Conservation (phyloP, 1,140 invertebrate genomes). For the Zaprionus nigranus region DNA sequence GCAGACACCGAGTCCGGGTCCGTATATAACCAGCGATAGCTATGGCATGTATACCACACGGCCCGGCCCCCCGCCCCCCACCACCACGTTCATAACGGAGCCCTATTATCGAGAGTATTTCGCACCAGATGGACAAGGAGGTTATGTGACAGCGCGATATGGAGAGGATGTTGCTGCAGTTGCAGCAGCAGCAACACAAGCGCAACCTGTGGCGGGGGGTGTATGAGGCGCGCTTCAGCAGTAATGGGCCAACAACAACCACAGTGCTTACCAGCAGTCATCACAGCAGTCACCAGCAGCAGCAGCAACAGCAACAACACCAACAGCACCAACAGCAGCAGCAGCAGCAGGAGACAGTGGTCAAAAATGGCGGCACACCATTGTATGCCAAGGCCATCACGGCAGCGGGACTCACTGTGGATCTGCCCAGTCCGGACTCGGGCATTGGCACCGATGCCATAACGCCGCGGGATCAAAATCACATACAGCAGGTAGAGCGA, state of each 20-base stretch:
- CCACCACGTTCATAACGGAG: conserved; percentile 80
- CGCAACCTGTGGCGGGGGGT: conserved; percentile 56
- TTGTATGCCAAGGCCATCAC: conserved; percentile 82
- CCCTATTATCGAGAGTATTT: conserved; percentile 84
- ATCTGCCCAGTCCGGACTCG: conserved; percentile 95
- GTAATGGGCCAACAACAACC: conserved; percentile 68
- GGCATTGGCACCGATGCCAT: conserved; percentile 96
- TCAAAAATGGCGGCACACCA: conserved; percentile 67
- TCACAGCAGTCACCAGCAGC: conserved; percentile 58
- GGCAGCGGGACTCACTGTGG: conserved; percentile 93
- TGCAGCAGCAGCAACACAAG: conserved; percentile 54
- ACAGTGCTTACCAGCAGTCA: conserved; percentile 68
- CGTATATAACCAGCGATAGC: conserved; percentile 79
- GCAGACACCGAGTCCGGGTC: conserved; percentile 82
- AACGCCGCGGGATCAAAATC: conserved; percentile 94
- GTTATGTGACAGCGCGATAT: conserved; percentile 73
- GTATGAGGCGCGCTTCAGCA: conserved; percentile 81
- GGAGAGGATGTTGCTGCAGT: conserved; percentile 73
- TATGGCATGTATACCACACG: conserved; percentile 84
- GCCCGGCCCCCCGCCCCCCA: conserved; percentile 72
- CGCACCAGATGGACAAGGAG: conserved; percentile 77
- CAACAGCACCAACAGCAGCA: conserved; percentile 58
- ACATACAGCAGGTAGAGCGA: conserved; percentile 92
- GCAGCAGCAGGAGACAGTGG: conserved; percentile 55
- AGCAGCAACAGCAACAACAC: conserved; percentile 48